These are phyloP conservation scores for Pocillopora grandis DNA, from an alignment of 92 coral and sea anemone genomes.

Conservation along the genomic window DNA sequence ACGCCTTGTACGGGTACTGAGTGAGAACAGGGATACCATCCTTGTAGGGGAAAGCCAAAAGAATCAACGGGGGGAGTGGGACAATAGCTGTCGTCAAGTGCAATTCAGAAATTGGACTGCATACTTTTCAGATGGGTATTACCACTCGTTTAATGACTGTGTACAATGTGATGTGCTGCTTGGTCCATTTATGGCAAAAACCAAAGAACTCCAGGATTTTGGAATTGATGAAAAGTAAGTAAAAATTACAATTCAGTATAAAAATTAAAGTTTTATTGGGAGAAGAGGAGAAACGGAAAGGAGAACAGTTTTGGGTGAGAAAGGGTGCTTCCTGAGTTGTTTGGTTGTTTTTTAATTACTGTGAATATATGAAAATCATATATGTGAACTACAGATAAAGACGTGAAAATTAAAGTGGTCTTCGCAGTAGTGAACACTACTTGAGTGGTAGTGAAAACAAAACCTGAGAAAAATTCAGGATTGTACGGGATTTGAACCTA, in stretches of 20 bases:
- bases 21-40: slow-evolving; percentile 58
- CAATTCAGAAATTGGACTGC: slow-evolving; percentile 82
- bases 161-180: slow-evolving; percentile 74
- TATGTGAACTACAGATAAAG: no score
- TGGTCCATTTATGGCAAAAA: slow-evolving; percentile 87
- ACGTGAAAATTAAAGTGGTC: no score
- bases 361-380: no score
- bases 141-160: slow-evolving; percentile 77
- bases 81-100: slow-evolving; percentile 85
- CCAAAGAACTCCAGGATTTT: slow-evolving; percentile 61
- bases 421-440: no score
- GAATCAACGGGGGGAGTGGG: slow-evolving; percentile 81
- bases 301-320: no score
- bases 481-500: no score
- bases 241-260: neutral
- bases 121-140: slow-evolving; percentile 69
- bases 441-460: no score
- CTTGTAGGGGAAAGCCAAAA: slow-evolving; percentile 82
- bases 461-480: no score
- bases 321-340: no score
- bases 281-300: no score
- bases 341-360: no score
- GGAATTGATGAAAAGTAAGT: slow-evolving; percentile 79
- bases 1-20: slow-evolving; percentile 68
- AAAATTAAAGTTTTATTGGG: no score